A percentile compares a stretch with the other conserved stretches of the same genome.
These are phyloP conservation scores for Calameuta pallipes DNA, from an alignment of 2,888 invertebrate species.

Conservation along the genomic window DNA sequence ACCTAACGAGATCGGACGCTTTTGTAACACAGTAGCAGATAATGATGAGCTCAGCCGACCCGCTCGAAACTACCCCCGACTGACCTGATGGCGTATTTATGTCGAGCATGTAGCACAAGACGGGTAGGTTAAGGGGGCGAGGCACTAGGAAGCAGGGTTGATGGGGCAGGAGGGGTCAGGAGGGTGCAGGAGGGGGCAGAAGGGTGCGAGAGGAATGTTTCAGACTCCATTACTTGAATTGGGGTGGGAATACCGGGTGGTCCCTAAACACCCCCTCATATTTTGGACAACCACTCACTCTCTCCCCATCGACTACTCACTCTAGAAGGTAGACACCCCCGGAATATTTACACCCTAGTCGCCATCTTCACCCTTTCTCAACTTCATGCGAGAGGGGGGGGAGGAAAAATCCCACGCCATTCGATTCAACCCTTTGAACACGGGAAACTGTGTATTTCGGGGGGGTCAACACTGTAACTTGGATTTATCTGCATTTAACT, in stretches of 20 bases:
- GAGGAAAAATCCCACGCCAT: background rate
- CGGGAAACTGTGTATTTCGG: too few species aligned
- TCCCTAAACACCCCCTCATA: slow-evolving; percentile 57
- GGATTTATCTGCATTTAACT: too few species aligned
- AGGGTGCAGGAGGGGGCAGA: slow-evolving; percentile 1
- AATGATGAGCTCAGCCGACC: slow-evolving; percentile 24
- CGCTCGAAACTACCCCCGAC: slow-evolving; percentile 8
- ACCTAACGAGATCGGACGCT: slow-evolving; percentile 27
- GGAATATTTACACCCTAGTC: background rate
- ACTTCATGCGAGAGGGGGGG: background rate
- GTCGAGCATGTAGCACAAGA: slow-evolving; percentile 23
- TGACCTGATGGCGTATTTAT: slow-evolving; percentile 16
- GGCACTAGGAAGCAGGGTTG: slow-evolving; percentile 13
- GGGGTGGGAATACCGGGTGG: slow-evolving; percentile 57
- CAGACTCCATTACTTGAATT: slow-evolving; percentile 63
- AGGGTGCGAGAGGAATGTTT: slow-evolving; percentile 52
- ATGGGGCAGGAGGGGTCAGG: slow-evolving; percentile 2
- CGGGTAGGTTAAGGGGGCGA: slow-evolving; percentile 5
- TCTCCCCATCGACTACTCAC: slow-evolving; percentile 3
- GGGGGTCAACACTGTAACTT: too few species aligned
- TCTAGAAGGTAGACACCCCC: background rate
- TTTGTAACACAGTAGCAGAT: slow-evolving; percentile 1
- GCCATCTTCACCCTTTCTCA: slow-evolving; percentile 1
- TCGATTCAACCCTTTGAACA: background rate
- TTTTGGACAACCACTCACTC: slow-evolving; percentile 49